Conservation (phyloP, 92 coral and sea anemone species). For the Bergia sp. region DNA sequence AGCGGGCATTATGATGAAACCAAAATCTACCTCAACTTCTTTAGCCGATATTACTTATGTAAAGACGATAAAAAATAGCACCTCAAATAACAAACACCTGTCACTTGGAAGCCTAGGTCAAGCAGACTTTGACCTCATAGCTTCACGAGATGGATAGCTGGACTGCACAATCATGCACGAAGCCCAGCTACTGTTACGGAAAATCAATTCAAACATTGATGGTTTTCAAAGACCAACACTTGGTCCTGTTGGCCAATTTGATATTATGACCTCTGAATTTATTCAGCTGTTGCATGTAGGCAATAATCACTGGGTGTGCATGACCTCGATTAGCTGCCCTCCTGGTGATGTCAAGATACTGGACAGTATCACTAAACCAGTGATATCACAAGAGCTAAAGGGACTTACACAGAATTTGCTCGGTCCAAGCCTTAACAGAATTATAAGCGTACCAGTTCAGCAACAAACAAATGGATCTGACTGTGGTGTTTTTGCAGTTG, state of each 20-base stretch:
- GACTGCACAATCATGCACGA: slow-evolving; percentile 3
- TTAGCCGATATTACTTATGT: not conserved
- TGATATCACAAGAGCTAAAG: slow-evolving; percentile 38
- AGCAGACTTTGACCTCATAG: not conserved
- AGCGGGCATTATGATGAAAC: not conserved
- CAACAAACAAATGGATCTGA: slow-evolving; percentile 47
- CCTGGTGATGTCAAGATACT: slow-evolving; percentile 45
- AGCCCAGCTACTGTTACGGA: not conserved
- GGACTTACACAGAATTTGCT: slow-evolving; percentile 33
- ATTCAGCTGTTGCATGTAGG: no score
- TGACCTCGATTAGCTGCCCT: slow-evolving; percentile 53
- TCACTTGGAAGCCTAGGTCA: not conserved
- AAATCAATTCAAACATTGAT: not conserved
- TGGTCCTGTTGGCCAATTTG: not conserved
- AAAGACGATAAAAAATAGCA: not conserved
- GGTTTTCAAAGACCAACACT: slow-evolving; percentile 27
- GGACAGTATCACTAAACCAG: slow-evolving; percentile 36
- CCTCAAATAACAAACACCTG: not conserved
- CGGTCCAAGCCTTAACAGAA: slow-evolving; percentile 46
- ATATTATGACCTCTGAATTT: no score
- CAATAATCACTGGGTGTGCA: slow-evolving; percentile 24
- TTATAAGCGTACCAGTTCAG: slow-evolving; percentile 36
- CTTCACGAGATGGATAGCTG: slow-evolving; percentile 8
- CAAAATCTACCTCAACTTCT: not conserved
- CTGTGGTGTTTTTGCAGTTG: slow-evolving; percentile 58